phyloP scores from a whole-genome alignment of 2,113 vertebrate species.

The Excalfactoria chinensis region DNA sequence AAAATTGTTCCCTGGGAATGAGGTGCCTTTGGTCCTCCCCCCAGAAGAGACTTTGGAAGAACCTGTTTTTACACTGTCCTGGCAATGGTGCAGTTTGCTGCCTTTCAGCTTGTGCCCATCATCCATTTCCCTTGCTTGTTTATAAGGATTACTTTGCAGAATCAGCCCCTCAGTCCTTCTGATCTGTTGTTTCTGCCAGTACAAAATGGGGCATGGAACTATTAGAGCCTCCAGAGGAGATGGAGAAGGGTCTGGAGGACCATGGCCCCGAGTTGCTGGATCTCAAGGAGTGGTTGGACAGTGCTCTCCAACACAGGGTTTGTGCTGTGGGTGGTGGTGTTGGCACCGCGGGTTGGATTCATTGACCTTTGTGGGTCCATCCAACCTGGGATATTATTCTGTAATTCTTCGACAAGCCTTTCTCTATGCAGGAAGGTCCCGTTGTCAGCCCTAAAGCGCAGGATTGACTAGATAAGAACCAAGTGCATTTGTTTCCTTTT shows the following conservation, averaged over 20 bases:
- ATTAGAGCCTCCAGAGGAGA: background rate
- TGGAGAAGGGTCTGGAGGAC: background rate
- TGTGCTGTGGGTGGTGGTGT: background rate
- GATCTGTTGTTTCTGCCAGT: background rate
- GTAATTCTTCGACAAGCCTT: background rate
- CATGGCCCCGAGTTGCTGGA: background rate
- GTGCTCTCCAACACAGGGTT: background rate
- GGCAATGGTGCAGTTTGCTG: background rate
- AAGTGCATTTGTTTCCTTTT: background rate
- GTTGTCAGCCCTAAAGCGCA: fast-evolving
- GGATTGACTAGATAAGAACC: background rate
- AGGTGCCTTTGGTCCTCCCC: background rate
- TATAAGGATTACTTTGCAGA: background rate
- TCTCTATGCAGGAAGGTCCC: fast-evolving
- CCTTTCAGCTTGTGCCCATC: background rate
- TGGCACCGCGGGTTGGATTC: background rate
- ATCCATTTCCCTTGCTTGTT: background rate
- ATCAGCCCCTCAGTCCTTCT: background rate
- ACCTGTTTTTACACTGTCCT: background rate
- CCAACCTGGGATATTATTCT: background rate
- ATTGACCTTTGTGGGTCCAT: background rate
- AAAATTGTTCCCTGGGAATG: background rate
- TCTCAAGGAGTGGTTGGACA: background rate
- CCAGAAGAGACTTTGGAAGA: background rate
- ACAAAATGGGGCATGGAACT: too few species aligned